A percentile compares a stretch with the other conserved stretches of the same genome.
phyloP scores from a whole-genome alignment of 30 jellyfish, hydroid and myxozoan genomes.

The Chironex yamaguchii region DNA sequence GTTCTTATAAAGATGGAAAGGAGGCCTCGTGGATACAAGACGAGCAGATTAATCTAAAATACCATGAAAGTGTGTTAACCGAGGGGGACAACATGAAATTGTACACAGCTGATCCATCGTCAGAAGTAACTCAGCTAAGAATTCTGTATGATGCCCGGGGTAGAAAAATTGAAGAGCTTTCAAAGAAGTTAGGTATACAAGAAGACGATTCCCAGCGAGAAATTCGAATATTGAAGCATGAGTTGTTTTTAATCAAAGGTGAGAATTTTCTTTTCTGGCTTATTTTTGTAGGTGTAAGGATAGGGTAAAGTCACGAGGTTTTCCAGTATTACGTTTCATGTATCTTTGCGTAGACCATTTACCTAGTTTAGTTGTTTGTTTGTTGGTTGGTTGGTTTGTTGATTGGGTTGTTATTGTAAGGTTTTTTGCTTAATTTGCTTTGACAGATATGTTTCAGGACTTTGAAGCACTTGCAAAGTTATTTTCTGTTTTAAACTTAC shows the following conservation, averaged over 20 bases:
- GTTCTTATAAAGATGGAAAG: not conserved
- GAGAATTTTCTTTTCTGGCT: not conserved
- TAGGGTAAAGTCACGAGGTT: no score
- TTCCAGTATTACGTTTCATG: not conserved
- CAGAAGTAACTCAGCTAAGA: slow-evolving; percentile 66
- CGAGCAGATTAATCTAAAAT: not conserved
- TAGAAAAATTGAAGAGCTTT: slow-evolving; percentile 78
- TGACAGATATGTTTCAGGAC: no score
- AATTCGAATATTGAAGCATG: slow-evolving; percentile 73
- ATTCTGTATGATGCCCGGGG: slow-evolving; percentile 90
- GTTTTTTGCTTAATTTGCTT: no score
- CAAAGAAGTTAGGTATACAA: slow-evolving; percentile 18
- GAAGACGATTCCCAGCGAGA: slow-evolving; percentile 66
- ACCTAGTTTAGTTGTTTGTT: no score
- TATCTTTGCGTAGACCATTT: not conserved
- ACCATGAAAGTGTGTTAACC: not conserved
- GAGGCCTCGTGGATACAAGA: not conserved
- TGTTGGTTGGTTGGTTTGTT: no score
- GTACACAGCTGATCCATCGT: not conserved
- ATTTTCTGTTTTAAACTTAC: no score
- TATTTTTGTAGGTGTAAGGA: no score
- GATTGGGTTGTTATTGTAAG: no score
- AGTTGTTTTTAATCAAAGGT: slow-evolving; percentile 71
- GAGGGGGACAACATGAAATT: not conserved
- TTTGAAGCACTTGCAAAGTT: no score